These are phyloP conservation scores for Pseudachorutes palmiensis DNA, from an alignment of 1,140 invertebrate genomes.

Conservation along the genomic window DNA sequence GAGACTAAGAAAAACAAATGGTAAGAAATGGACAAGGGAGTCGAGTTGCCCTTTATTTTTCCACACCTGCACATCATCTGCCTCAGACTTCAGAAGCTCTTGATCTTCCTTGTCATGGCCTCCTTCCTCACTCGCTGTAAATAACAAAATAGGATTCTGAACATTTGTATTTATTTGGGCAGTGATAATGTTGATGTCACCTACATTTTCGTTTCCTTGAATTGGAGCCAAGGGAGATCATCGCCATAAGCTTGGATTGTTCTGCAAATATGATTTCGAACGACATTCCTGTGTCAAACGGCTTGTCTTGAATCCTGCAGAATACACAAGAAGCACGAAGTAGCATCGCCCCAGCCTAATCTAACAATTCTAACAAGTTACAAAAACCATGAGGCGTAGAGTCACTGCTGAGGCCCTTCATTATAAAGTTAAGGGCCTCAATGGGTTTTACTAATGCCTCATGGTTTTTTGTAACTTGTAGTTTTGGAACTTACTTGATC, in stretches of 20 bases:
- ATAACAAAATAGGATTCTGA: not conserved
- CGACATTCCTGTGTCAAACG: slow-evolving; percentile 50
- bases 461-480: not conserved
- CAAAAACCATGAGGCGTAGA: slow-evolving; percentile 3
- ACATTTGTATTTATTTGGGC: not conserved
- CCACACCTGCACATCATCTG: slow-evolving; percentile 29
- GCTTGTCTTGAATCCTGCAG: slow-evolving; percentile 52
- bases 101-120: not conserved
- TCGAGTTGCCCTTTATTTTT: too few species aligned
- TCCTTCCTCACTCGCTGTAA: slow-evolving; percentile 22
- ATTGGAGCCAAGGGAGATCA: slow-evolving; percentile 44
- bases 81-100: slow-evolving; percentile 16
- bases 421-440: too few species aligned
- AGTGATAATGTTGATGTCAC: not conserved
- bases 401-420: too few species aligned
- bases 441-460: too few species aligned
- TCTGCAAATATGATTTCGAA: slow-evolving; percentile 62
- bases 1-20: slow-evolving; percentile 54
- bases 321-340: too few species aligned
- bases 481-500: slow-evolving; percentile 53
- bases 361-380: too few species aligned
- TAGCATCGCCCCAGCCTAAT: too few species aligned
- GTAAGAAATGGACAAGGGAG: slow-evolving; percentile 42
- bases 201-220: slow-evolving; percentile 29
- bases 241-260: slow-evolving; percentile 59